Percentiles rank a stretch among this genome's conserved stretches.
Conservation (phyloP, 1,140 invertebrate species). For the Drosophila ohnishii region DNA sequence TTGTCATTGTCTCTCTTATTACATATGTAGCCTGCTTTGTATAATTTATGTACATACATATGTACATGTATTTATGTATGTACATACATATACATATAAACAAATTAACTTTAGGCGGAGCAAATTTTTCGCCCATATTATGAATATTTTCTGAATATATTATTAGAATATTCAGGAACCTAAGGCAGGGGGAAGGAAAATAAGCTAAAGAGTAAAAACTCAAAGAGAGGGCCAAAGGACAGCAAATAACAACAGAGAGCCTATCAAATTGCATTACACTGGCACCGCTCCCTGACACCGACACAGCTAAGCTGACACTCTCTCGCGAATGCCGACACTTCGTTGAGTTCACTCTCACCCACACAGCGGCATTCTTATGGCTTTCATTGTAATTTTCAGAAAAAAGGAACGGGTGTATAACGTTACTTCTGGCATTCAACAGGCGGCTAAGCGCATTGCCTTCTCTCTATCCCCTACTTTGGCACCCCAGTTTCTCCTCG, state of each 20-base stretch:
- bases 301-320: slow-evolving; percentile 1
- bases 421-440: slow-evolving; percentile 67
- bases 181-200: not conserved
- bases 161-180: no score
- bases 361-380: slow-evolving; percentile 43
- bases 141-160: not conserved
- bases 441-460: slow-evolving; percentile 58
- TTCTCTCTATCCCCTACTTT: not conserved
- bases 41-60: no score
- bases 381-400: slow-evolving; percentile 57
- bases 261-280: slow-evolving; percentile 41
- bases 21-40: no score
- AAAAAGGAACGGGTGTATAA: slow-evolving; percentile 6
- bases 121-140: not conserved
- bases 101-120: not conserved
- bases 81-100: no score
- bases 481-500: slow-evolving; percentile 13
- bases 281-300: no score
- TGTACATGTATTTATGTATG: no score
- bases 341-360: slow-evolving; percentile 18
- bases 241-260: not conserved
- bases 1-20: no score
- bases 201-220: not conserved
- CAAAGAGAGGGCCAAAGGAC: not conserved
- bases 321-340: slow-evolving; percentile 10